Evolutionary conservation across 1,140 invertebrate species (phyloP).

Genomic region (Tenebrio molitor): DNA sequence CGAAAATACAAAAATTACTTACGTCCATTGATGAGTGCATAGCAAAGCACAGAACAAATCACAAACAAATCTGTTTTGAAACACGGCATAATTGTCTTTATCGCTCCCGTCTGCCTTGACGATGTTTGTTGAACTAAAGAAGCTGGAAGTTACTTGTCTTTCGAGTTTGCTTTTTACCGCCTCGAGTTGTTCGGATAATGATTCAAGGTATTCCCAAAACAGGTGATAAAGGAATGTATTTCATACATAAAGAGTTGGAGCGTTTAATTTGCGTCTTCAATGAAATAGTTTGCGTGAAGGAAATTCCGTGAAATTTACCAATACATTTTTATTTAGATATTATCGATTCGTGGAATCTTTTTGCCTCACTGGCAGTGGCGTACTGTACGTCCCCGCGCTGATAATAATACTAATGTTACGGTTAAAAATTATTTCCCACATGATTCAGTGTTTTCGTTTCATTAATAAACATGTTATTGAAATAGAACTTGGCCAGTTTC

Average conservation of each 20-base stretch:
- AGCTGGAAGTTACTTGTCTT: conserved; percentile 6
- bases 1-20: conserved; percentile 13
- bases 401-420: too few species aligned
- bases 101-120: conserved; percentile 31
- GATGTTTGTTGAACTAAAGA: conserved; percentile 36
- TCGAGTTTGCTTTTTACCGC: conserved; percentile 17
- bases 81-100: conserved; percentile 27
- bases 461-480: too few species aligned
- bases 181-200: conserved; percentile 6
- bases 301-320: conserved; percentile 15
- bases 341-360: background rate
- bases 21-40: conserved; percentile 25
- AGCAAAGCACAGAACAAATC: conserved; percentile 17
- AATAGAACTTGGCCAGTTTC: too few species aligned
- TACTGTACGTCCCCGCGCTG: too few species aligned
- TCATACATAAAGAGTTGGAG: background rate
- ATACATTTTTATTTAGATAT: background rate
- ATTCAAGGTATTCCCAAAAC: conserved; percentile 31
- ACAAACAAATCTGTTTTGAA: conserved; percentile 7
- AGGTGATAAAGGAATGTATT: conserved; percentile 18
- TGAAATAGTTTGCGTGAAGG: conserved; percentile 7
- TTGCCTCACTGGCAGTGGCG: background rate
- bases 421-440: too few species aligned
- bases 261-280: conserved; percentile 1
- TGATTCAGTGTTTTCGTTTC: too few species aligned